Evolutionary conservation across 1,140 invertebrate genomes (phyloP), one percentile per base, ranked within the genome.

Genomic region (Atta colombica): DNA sequence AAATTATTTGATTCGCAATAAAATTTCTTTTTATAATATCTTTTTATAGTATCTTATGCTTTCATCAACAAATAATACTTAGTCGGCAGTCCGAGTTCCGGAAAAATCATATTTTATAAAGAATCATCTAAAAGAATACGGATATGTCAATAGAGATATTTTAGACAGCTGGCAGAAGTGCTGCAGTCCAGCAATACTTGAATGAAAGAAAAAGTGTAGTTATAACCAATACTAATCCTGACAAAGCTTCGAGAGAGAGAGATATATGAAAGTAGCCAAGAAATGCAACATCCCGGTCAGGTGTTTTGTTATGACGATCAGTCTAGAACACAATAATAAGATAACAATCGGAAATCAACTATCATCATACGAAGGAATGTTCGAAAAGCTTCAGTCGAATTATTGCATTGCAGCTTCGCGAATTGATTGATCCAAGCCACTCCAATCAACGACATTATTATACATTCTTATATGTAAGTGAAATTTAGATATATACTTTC

Each of bases 211-310:
- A 97, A 92, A 97, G 96, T 95, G 98, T 98, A 0, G 97, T 99
- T 25, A 96, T 99, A 25, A 99, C 99, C 93, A 99, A 99, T 94
- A 99, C 99, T 0, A 99, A 99, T 96, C 97, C 98, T 0, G 98
- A 99, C 92, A 94, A 94, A 53, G 97, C 97, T 75, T 97, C 98
- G 21, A 21, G 0, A 96, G 99, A 78, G 95, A 96, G 68, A 97
- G 97, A 89, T 99, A 97, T 94, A 95, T 98, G 7, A 94, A 96
- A 0, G 90, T 97, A 10, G 98, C 98, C 0, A 96, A 96, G 88
- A 96, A 97, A 68, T 93, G 94, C 77, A 96, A 96, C 0, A 94
- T 98, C 35, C 95, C 96, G 8, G 97, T 97, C 91, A 96, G 98
- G 75, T 99, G 98, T 95, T 98, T 98, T 90, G 92, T 97, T 0